Evolutionary conservation across 2,113 vertebrate species (phyloP).

Genomic region (Zosterops lateralis): DNA sequence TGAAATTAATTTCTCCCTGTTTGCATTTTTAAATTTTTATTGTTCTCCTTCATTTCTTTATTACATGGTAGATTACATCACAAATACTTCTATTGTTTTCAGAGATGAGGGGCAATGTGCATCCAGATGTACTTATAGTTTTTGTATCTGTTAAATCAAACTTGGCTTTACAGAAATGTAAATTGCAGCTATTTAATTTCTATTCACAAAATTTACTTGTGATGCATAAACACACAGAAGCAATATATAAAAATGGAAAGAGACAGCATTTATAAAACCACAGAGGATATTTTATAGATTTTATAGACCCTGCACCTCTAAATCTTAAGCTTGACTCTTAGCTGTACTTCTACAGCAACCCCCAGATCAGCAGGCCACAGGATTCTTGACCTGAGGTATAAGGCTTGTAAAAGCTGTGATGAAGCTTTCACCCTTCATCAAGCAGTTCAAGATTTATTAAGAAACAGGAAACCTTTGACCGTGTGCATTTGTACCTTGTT

Average conservation of each 20-base stretch:
- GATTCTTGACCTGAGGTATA: background rate
- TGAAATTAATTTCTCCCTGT: background rate
- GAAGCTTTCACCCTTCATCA: background rate
- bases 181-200: background rate
- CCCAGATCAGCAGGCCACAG: background rate
- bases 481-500: background rate
- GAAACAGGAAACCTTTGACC: background rate
- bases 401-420: background rate
- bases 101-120: background rate
- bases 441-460: background rate
- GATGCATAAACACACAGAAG: background rate
- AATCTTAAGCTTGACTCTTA: background rate
- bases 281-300: background rate
- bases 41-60: background rate
- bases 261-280: background rate
- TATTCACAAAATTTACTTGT: background rate
- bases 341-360: background rate
- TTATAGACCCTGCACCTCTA: background rate
- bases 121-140: background rate
- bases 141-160: constrained; percentile 7
- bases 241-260: background rate
- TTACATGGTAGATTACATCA: background rate
- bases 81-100: background rate
- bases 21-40: background rate
- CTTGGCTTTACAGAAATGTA: background rate